Evolutionary conservation across 2,888 invertebrate genomes (phyloP).

Genomic region (Chrysolina americana): DNA sequence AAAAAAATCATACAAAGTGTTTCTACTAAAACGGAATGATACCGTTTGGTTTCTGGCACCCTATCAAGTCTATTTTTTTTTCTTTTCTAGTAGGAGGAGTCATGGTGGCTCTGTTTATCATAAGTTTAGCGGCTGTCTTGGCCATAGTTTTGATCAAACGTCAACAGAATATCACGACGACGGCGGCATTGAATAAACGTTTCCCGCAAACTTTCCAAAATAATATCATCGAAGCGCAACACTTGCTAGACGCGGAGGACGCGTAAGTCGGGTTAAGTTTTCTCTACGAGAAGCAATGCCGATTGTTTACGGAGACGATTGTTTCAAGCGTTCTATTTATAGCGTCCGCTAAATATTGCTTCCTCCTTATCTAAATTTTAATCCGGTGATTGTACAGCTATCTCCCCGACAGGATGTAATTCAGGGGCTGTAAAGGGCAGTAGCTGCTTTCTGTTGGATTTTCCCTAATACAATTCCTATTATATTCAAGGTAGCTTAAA

Average conservation of each 20-base stretch:
- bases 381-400: too few relatives aligned
- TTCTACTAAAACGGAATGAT: too few relatives aligned
- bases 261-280: conserved; percentile 53
- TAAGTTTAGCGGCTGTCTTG: conserved; percentile 64
- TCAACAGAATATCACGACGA: conserved; percentile 66
- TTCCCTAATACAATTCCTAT: too few relatives aligned
- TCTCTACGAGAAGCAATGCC: neutral
- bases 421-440: too few relatives aligned
- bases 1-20: too few relatives aligned
- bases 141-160: conserved; percentile 65
- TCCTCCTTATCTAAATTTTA: too few relatives aligned
- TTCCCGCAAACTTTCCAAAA: conserved; percentile 67
- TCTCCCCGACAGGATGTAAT: too few relatives aligned
- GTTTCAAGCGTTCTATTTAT: neutral
- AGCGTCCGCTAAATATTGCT: too few relatives aligned
- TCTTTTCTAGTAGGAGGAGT: conserved; percentile 64
- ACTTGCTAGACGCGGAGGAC: conserved; percentile 67
- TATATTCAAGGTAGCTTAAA: too few relatives aligned
- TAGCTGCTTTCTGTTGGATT: too few relatives aligned
- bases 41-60: too few relatives aligned
- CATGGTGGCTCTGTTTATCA: conserved; percentile 62
- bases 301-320: conserved; percentile 27
- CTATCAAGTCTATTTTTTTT: neutral
- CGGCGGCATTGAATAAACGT: conserved; percentile 67
- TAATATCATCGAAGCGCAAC: conserved; percentile 66